These are phyloP conservation scores for Epinotia nisella DNA, from an alignment of 2,888 invertebrate genomes.

Conservation along the genomic window DNA sequence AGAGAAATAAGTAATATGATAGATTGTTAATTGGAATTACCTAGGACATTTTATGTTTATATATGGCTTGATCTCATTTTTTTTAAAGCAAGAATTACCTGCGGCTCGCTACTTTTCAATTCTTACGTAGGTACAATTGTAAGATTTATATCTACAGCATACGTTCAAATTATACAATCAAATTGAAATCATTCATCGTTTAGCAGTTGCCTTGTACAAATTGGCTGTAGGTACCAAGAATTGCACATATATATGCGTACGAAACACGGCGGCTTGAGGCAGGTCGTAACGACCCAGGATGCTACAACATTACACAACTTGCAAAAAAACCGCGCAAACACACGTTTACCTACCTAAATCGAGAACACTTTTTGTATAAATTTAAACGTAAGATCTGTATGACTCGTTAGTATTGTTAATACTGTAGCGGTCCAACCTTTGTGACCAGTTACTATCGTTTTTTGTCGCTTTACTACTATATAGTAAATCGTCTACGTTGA, in stretches of 20 bases:
- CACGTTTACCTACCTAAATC: conserved; percentile 10
- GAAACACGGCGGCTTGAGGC: conserved; percentile 28
- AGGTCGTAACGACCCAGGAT: conserved; percentile 36
- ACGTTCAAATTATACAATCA: conserved; percentile 8
- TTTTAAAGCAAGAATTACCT: neutral
- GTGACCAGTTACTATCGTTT: conserved; percentile 22
- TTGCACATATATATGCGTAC: conserved; percentile 9
- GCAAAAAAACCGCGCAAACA: conserved; percentile 13
- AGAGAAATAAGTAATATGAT: neutral
- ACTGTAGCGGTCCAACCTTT: conserved; percentile 31
- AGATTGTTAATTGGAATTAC: too few relatives aligned
- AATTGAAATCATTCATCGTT: conserved; percentile 16
- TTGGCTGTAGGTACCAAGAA: conserved; percentile 4
- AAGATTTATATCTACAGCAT: neutral
- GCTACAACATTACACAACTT: conserved; percentile 29
- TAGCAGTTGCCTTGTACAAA: conserved; percentile 1
- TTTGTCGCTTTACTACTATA: conserved; percentile 19
- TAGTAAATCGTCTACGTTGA: conserved; percentile 19
- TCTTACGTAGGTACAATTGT: neutral
- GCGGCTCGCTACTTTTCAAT: neutral
- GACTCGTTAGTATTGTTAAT: conserved; percentile 23
- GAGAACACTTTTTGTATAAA: conserved; percentile 21
- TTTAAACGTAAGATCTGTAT: neutral
- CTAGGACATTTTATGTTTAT: too few relatives aligned
- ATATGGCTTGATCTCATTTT: too few relatives aligned